A percentile compares a stretch with the other conserved stretches of the same genome.
Conservation (phyloP, 2,113 vertebrate genomes). For the Lagopus leucura region DNA sequence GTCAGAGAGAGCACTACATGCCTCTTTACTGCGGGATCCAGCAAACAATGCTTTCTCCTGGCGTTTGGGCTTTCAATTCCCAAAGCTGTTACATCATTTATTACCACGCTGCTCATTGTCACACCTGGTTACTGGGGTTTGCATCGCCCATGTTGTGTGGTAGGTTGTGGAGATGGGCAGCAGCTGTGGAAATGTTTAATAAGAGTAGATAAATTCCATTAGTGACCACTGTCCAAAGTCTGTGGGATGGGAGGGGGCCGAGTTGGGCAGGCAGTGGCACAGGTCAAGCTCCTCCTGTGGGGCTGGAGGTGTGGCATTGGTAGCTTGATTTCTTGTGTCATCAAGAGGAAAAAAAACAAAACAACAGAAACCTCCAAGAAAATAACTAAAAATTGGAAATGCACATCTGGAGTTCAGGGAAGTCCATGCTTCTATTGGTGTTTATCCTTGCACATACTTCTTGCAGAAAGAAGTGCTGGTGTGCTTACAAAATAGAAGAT, state of each 20-base stretch:
- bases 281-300: neutral
- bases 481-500: neutral
- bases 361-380: neutral
- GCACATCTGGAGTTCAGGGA: neutral
- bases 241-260: neutral
- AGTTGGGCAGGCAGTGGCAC: fast-evolving
- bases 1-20: neutral
- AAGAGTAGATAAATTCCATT: neutral
- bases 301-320: neutral
- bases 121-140: neutral
- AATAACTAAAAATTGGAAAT: neutral
- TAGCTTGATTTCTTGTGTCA: neutral
- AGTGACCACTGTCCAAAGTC: fast-evolving
- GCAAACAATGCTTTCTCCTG: neutral
- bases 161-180: neutral
- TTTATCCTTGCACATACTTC: fast-evolving
- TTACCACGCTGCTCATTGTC: neutral
- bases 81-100: neutral
- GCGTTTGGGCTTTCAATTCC: neutral
- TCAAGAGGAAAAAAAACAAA: neutral
- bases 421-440: neutral
- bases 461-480: neutral
- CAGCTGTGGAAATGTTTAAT: neutral
- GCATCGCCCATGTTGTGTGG: neutral
- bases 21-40: neutral